phyloP scores from a whole-genome alignment of 2,113 vertebrate genomes.

The Falco punctatus region DNA sequence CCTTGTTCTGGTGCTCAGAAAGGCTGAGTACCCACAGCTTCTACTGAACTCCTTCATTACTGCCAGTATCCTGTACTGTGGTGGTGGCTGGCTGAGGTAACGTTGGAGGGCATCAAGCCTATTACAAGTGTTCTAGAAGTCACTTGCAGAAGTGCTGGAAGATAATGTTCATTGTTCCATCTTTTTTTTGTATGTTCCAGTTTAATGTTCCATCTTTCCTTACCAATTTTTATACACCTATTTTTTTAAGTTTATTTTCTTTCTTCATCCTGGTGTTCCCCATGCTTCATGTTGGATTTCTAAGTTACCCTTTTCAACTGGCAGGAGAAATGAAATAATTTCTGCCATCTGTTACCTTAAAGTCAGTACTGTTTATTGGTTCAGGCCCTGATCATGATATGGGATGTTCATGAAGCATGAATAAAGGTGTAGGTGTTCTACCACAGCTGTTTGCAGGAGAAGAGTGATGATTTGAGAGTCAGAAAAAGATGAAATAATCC shows the following conservation, averaged over 20 bases:
- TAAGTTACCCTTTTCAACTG: background rate
- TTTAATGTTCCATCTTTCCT: background rate
- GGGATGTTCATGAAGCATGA: background rate
- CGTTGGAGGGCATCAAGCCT: background rate
- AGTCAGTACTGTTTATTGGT: background rate
- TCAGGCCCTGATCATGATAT: background rate
- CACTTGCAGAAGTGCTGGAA: background rate
- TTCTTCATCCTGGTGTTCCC: background rate
- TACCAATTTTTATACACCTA: background rate
- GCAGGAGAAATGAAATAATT: background rate
- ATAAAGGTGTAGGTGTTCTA: background rate
- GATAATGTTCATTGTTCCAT: background rate
- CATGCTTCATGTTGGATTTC: background rate
- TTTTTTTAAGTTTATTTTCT: background rate
- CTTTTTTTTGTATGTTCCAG: background rate
- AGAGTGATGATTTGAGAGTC: background rate
- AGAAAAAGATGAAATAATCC: background rate
- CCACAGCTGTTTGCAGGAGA: background rate
- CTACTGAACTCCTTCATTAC: background rate
- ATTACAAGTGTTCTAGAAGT: background rate
- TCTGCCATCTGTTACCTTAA: background rate
- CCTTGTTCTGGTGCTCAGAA: background rate
- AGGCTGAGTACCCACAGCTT: background rate
- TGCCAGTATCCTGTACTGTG: background rate
- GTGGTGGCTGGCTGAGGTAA: background rate